phyloP scores from a whole-genome alignment of 2,797 vertebrate genomes.

The Onychomys torridus region DNA sequence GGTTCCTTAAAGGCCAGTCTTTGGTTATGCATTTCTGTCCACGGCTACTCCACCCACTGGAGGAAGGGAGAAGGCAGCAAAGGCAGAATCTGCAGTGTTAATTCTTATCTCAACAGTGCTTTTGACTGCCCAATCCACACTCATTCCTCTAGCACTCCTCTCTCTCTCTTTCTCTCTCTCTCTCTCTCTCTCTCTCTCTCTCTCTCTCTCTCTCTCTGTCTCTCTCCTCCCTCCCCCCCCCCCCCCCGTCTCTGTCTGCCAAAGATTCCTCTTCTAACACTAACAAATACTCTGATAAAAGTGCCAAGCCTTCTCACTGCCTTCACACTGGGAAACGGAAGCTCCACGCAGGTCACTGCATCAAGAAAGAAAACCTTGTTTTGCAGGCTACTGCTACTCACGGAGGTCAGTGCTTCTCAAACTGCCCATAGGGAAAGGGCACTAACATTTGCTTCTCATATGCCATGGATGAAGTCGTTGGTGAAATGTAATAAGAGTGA shows the following conservation, averaged over 20 bases:
- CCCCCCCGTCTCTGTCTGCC: too few species aligned
- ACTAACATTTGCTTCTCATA: constrained; percentile 45
- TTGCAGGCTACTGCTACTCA: neutral
- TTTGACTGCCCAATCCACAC: neutral
- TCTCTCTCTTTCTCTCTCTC: neutral
- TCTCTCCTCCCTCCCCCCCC: neutral
- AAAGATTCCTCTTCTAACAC: neutral
- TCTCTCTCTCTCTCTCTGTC: neutral
- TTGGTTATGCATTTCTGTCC: neutral
- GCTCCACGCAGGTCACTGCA: neutral
- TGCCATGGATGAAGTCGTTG: constrained; percentile 6
- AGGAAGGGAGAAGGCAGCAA: neutral
- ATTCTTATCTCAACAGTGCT: neutral
- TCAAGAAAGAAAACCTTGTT: neutral
- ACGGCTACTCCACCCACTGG: neutral
- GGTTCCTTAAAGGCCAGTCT: neutral
- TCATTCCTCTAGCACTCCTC: neutral
- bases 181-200: neutral
- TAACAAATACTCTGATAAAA: neutral
- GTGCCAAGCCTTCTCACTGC: neutral
- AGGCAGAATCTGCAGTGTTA: neutral
- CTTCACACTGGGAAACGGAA: neutral
- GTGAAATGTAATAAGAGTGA: constrained; percentile 57
- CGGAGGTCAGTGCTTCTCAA: constrained; percentile 23
- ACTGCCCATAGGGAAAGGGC: neutral